phyloP scores from a whole-genome alignment of 2,113 vertebrate species.

The Silurus asotus region DNA sequence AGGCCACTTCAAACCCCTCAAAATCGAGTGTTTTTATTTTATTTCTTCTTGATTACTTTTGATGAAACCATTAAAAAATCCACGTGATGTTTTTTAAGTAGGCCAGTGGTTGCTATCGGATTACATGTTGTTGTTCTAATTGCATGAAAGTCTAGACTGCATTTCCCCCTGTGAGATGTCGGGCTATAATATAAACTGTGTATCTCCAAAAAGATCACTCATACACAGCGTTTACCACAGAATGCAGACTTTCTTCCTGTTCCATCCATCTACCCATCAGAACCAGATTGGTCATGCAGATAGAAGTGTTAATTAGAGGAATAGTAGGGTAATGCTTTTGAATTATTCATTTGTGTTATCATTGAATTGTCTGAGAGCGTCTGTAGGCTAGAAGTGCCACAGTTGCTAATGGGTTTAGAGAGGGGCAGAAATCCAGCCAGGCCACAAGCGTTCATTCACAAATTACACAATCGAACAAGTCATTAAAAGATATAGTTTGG shows the following conservation, averaged over 20 bases:
- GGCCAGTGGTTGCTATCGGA: slow-evolving; percentile 62
- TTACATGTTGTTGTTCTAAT: slow-evolving; percentile 49
- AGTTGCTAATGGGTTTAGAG: slow-evolving; percentile 6
- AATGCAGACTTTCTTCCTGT: slow-evolving; percentile 17
- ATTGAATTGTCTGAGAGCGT: slow-evolving; percentile 25
- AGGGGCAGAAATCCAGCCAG: slow-evolving; percentile 5
- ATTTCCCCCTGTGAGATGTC: background rate
- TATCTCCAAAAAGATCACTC: slow-evolving; percentile 42
- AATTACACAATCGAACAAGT: background rate
- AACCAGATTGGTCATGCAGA: slow-evolving; percentile 59
- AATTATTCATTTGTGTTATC: slow-evolving; percentile 68
- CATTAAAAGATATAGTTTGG: background rate
- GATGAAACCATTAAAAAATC: slow-evolving; percentile 1
- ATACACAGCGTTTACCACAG: slow-evolving; percentile 16
- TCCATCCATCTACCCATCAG: slow-evolving; percentile 44
- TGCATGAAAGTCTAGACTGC: slow-evolving; percentile 37
- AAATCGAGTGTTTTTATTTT: background rate
- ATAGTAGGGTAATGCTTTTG: slow-evolving; percentile 63
- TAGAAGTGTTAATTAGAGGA: slow-evolving; percentile 73
- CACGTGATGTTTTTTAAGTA: slow-evolving; percentile 37
- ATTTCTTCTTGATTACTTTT: background rate
- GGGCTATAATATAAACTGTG: slow-evolving; percentile 46
- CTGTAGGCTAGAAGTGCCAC: slow-evolving; percentile 21
- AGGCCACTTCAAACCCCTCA: background rate
- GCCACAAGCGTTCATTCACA: slow-evolving; percentile 3